phyloP scores from a whole-genome alignment of 30 jellyfish, hydroid and myxozoan species.

The Hydractinia symbiolongicarpus region DNA sequence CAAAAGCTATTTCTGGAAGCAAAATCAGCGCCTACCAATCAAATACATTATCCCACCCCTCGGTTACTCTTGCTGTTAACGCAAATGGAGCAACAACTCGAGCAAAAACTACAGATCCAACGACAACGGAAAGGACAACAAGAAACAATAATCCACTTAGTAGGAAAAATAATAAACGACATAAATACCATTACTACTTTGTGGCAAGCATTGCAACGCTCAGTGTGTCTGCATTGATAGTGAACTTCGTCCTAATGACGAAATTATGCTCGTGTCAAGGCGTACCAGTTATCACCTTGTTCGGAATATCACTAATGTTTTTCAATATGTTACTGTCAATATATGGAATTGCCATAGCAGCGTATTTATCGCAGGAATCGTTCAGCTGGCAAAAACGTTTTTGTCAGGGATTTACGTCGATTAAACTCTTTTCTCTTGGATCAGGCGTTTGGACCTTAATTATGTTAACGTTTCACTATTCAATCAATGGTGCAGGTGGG shows the following conservation, averaged over 20 bases:
- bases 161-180: background rate
- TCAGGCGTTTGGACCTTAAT: constrained; percentile 64
- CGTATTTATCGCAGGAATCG: constrained; percentile 52
- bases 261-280: constrained; percentile 58
- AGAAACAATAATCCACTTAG: too few species aligned
- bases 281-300: constrained; percentile 49
- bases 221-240: constrained; percentile 48
- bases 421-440: constrained; percentile 69
- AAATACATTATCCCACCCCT: too few species aligned
- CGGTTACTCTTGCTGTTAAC: too few species aligned
- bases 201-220: constrained; percentile 30
- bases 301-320: constrained; percentile 76
- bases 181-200: background rate
- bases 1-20: too few species aligned
- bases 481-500: constrained; percentile 58
- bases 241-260: constrained; percentile 51
- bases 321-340: constrained; percentile 68
- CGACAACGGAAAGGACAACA: too few species aligned
- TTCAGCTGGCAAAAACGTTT: constrained; percentile 55
- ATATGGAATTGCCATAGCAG: constrained; percentile 83
- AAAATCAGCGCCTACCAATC: too few species aligned
- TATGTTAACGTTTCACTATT: constrained; percentile 56
- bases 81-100: too few species aligned
- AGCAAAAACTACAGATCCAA: too few species aligned
- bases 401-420: constrained; percentile 80